phyloP scores from a whole-genome alignment of 2,888 invertebrate species.

The Tinea trinotella region DNA sequence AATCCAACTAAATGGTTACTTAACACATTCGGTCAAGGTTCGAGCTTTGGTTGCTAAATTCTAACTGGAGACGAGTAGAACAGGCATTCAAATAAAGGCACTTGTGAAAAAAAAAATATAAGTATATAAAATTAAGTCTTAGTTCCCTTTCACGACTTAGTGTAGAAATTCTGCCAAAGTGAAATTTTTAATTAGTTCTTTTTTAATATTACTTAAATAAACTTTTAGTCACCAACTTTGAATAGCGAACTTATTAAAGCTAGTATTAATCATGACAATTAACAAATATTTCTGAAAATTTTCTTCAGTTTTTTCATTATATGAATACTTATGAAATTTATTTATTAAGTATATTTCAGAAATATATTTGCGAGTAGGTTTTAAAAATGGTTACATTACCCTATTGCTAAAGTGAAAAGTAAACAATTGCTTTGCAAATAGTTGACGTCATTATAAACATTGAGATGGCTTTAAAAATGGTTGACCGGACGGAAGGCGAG shows the following conservation, averaged over 20 bases:
- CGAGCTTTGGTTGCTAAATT: neutral
- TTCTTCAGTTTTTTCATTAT: too few species aligned
- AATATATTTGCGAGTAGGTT: neutral
- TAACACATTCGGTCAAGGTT: neutral
- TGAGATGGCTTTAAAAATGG: neutral
- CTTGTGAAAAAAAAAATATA: neutral
- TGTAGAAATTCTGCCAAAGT: too few species aligned
- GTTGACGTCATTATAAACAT: neutral
- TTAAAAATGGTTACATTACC: neutral
- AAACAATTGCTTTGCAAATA: neutral
- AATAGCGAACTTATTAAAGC: too few species aligned
- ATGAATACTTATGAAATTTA: too few species aligned
- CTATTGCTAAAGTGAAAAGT: constrained; percentile 6
- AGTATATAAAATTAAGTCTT: neutral
- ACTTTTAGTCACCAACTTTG: too few species aligned
- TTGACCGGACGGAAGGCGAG: constrained; percentile 1
- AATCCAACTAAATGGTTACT: neutral
- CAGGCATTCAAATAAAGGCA: neutral
- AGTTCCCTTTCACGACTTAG: too few species aligned
- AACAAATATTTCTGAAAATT: too few species aligned
- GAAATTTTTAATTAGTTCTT: too few species aligned
- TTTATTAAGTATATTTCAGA: too few species aligned
- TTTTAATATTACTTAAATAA: too few species aligned
- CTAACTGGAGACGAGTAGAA: neutral
- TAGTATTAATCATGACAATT: too few species aligned